These are phyloP conservation scores for Ranitomeya variabilis DNA, from an alignment of 2,113 vertebrate species.

Conservation along the genomic window DNA sequence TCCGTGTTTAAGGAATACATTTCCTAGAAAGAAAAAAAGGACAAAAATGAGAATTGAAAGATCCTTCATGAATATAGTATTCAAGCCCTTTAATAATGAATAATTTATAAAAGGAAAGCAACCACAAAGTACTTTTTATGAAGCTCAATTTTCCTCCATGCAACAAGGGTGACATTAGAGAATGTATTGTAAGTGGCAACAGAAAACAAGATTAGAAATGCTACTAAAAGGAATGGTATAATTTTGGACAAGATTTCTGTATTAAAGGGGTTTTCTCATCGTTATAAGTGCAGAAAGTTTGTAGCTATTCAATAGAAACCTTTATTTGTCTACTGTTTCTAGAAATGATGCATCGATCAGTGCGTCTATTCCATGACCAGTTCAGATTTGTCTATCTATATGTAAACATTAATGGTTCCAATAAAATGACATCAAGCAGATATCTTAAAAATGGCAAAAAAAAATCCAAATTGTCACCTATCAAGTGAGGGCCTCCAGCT, in stretches of 20 bases:
- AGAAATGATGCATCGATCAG: too few species aligned
- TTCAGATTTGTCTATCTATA: too few species aligned
- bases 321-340: too few species aligned
- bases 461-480: too few species aligned
- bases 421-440: neutral
- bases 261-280: too few species aligned
- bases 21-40: constrained; percentile 68
- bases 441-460: neutral
- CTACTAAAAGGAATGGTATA: neutral
- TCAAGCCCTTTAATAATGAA: constrained; percentile 4
- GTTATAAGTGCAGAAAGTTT: too few species aligned
- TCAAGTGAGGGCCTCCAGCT: too few species aligned
- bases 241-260: neutral
- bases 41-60: neutral
- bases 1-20: constrained; percentile 79
- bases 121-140: neutral
- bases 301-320: too few species aligned
- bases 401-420: too few species aligned
- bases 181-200: neutral
- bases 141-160: neutral
- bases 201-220: neutral
- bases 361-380: too few species aligned
- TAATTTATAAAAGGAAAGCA: neutral
- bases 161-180: neutral
- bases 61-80: too few species aligned